Evolutionary conservation across 1,140 invertebrate genomes (phyloP).

Genomic region (Drusus annulatus): DNA sequence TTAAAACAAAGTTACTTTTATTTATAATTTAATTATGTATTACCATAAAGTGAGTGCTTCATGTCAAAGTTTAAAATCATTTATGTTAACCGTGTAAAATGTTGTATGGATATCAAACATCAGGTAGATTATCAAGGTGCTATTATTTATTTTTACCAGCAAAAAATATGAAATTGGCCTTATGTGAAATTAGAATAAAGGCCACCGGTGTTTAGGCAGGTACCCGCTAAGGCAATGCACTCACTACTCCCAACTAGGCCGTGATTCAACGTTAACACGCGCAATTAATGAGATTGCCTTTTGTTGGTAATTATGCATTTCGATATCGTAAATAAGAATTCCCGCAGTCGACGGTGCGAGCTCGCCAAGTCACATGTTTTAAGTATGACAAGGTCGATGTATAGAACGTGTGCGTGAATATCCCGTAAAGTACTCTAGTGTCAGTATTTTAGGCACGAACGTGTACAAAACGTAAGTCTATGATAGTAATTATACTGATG

Average conservation of each 20-base stretch:
- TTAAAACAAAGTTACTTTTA: too few species aligned
- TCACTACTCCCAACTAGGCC: background rate
- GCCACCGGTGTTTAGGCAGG: too few species aligned
- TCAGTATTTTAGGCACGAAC: constrained; percentile 25
- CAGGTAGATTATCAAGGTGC: too few species aligned
- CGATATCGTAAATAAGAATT: background rate
- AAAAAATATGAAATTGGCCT: too few species aligned
- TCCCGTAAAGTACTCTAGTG: background rate
- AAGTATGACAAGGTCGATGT: constrained; percentile 31
- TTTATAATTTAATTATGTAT: too few species aligned
- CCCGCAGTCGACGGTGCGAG: background rate
- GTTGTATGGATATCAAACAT: too few species aligned
- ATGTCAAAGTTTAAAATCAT: too few species aligned
- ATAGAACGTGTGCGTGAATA: background rate
- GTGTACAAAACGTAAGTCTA: constrained; percentile 1
- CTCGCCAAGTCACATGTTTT: constrained; percentile 1
- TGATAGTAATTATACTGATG: constrained; percentile 6
- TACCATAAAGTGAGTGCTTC: too few species aligned
- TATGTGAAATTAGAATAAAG: too few species aligned
- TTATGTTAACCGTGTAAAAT: too few species aligned
- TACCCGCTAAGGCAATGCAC: too few species aligned
- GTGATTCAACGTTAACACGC: background rate
- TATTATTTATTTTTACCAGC: too few species aligned
- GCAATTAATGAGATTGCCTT: constrained; percentile 2
- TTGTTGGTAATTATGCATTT: constrained; percentile 33